phyloP scores from a whole-genome alignment of 64 coral and sea anemone species.

The Stylophora pistillata region DNA sequence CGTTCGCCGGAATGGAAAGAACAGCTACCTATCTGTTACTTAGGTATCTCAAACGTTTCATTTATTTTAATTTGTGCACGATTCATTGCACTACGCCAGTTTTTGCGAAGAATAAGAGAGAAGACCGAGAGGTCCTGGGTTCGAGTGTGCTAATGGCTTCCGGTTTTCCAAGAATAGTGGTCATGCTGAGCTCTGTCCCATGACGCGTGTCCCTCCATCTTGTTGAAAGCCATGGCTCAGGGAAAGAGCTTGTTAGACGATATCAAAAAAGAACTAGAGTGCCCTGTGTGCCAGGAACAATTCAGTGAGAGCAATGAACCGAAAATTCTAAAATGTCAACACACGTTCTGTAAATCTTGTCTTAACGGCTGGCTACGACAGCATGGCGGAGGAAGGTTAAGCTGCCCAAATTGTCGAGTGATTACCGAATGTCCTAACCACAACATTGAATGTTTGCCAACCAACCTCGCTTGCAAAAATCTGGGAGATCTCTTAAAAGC shows the following conservation, averaged over 20 bases:
- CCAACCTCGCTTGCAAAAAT: neutral
- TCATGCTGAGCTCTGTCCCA: neutral
- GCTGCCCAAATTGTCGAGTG: neutral
- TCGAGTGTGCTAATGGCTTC: neutral
- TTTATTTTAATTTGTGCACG: no score
- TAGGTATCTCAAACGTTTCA: no score
- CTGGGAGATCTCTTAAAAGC: neutral
- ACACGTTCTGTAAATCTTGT: constrained; percentile 4
- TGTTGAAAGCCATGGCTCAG: neutral
- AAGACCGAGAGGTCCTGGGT: no score
- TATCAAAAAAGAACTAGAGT: neutral
- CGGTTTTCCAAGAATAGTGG: neutral
- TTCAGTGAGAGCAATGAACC: constrained; percentile 8
- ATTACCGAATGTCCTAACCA: neutral
- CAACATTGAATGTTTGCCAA: neutral
- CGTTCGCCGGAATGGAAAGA: no score
- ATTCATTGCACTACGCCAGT: no score
- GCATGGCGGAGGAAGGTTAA: neutral
- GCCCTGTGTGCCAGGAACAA: neutral
- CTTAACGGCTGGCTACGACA: neutral
- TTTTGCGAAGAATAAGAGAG: no score
- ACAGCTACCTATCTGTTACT: no score
- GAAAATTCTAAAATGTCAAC: neutral
- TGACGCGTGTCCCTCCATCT: neutral
- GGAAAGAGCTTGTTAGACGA: neutral